phyloP scores from a whole-genome alignment of 2,888 invertebrate genomes.

The Macaria notata region DNA sequence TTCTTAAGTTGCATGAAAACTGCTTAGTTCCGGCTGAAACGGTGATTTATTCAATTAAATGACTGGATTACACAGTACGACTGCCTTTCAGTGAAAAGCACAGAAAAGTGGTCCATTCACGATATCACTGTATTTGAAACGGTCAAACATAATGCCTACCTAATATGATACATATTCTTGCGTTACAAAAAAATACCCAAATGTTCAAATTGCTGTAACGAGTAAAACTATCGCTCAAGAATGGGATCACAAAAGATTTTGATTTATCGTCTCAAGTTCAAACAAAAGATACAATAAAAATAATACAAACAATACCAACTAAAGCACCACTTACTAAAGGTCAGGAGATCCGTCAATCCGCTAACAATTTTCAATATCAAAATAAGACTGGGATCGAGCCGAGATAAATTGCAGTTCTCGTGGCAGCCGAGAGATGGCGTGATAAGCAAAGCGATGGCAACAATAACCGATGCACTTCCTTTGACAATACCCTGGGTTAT shows the following conservation, averaged over 20 bases:
- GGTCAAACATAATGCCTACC: too few relatives aligned
- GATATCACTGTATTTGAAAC: too few relatives aligned
- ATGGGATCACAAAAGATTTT: slow-evolving; percentile 14
- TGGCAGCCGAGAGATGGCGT: slow-evolving; percentile 55
- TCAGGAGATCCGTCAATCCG: slow-evolving; percentile 50
- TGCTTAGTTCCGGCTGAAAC: background rate
- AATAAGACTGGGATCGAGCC: slow-evolving; percentile 60
- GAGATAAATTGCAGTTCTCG: slow-evolving; percentile 65
- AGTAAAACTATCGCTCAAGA: slow-evolving; percentile 8
- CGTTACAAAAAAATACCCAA: too few relatives aligned
- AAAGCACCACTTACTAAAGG: slow-evolving; percentile 32
- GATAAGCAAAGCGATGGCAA: slow-evolving; percentile 72
- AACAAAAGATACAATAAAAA: too few relatives aligned
- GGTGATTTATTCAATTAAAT: too few relatives aligned
- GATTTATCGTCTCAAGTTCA: slow-evolving; percentile 33
- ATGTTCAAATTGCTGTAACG: slow-evolving; percentile 1
- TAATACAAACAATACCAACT: too few relatives aligned
- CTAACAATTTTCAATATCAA: slow-evolving; percentile 65
- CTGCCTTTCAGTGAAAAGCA: too few relatives aligned
- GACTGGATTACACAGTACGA: too few relatives aligned
- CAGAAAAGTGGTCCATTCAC: too few relatives aligned
- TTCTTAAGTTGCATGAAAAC: background rate
- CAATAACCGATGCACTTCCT: slow-evolving; percentile 79
- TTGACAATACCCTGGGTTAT: slow-evolving; percentile 70
- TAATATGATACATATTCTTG: too few relatives aligned